These are phyloP conservation scores for Trachurus trachurus DNA, from an alignment of 2,797 vertebrate species.

Conservation along the genomic window DNA sequence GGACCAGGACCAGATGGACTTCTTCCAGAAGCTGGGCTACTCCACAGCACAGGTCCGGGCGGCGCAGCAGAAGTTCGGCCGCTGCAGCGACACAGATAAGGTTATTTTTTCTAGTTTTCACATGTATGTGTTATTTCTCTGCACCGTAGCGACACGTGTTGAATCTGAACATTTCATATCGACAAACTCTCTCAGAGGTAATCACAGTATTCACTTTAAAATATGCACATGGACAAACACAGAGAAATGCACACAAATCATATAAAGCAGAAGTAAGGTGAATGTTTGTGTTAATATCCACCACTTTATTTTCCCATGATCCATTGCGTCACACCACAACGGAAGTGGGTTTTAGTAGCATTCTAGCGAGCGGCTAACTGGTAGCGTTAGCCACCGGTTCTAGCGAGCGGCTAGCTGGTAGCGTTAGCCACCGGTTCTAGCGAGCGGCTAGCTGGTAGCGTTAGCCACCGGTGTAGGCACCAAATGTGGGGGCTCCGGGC, in stretches of 20 bases:
- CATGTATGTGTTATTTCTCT: constrained; percentile 12
- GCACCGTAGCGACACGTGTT: not conserved
- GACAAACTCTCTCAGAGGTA: constrained; percentile 3
- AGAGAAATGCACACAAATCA: not conserved
- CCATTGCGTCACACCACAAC: too few species aligned
- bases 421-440: too few species aligned
- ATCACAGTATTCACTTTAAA: not conserved
- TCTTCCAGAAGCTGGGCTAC: constrained; percentile 96
- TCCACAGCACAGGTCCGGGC: constrained; percentile 91
- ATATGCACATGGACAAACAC: not conserved
- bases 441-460: too few species aligned
- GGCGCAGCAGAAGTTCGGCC: constrained; percentile 90
- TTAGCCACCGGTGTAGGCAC: too few species aligned
- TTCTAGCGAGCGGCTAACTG: too few species aligned
- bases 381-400: too few species aligned
- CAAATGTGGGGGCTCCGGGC: too few species aligned
- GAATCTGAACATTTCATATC: not conserved
- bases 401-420: too few species aligned
- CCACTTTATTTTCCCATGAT: too few species aligned
- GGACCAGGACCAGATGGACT: constrained; percentile 89
- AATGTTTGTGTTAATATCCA: too few species aligned
- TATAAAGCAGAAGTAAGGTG: too few species aligned
- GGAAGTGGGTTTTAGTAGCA: too few species aligned
- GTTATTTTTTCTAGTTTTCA: constrained; percentile 71
- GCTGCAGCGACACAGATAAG: constrained; percentile 89